Base-by-base conservation (phyloP, 2,888 invertebrate genomes). In the Ferrisia virgata region DNA sequence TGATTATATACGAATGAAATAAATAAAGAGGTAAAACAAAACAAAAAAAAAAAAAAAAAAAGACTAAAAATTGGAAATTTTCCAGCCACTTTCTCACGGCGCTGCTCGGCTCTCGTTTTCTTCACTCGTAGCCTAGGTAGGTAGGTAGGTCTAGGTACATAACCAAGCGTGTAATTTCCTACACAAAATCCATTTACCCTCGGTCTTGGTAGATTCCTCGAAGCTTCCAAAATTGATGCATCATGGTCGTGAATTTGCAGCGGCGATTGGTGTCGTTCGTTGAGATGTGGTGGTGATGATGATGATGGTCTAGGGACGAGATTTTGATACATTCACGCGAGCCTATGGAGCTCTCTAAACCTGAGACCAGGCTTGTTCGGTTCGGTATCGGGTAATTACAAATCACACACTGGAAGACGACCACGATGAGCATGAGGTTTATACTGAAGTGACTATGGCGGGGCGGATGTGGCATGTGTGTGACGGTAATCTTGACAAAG, bases 401-500 rank as follows among this genome's bases (percentile, higher is more conserved):
- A 53, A 22, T 53, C 53, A 22, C 53, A 43, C 43, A 53, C 53
- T n/a, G n/a, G 53, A 53, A 53, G 53, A 47, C 3, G 4, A 43
- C 43, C n/a, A n/a, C n/a, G n/a, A n/a, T n/a, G 6, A 43, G n/a
- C n/a, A n/a, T n/a, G n/a, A n/a, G n/a, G n/a, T n/a, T n/a, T n/a
- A n/a, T n/a, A n/a, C n/a, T n/a, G n/a, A n/a, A n/a, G n/a, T n/a
- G n/a, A n/a, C n/a, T n/a, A n/a, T n/a, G n/a, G n/a, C 13, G 11
- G 40, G n/a, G 6, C 2, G 43, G 43, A 3, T 3, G 15, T n/a
- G 6, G 40, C 47, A 5, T 53, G 53, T 53, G 53, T 53, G 53
- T 36, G 72, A 76, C 72, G 72, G 72, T 76, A 76, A 69, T 69
- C 28, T 36, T 33, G 81, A 81, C 81, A 36, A 81, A 58, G 81